Evolutionary conservation across 1,140 invertebrate genomes (phyloP).

Genomic region (Atta cephalotes): DNA sequence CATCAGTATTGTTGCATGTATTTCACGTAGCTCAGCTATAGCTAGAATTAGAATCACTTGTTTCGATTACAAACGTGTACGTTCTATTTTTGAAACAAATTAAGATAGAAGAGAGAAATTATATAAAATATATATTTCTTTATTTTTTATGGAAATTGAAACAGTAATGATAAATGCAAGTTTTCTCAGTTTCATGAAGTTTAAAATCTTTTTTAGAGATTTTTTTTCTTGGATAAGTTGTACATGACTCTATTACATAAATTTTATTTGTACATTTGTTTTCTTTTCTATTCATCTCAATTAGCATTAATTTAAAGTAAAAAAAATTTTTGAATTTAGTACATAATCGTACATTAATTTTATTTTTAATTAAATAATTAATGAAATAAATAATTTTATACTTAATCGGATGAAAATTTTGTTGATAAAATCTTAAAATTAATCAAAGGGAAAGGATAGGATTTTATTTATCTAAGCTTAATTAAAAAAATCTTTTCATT

Average conservation of each 20-base stretch:
- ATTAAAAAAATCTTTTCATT: conserved; percentile 2
- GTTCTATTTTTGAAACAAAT: neutral
- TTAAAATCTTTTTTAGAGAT: neutral
- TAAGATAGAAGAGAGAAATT: neutral
- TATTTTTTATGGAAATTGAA: neutral
- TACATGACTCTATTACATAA: neutral
- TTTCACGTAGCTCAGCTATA: neutral
- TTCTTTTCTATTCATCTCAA: neutral
- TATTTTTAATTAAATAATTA: neutral
- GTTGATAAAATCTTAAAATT: neutral
- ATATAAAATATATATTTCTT: neutral
- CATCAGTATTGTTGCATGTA: neutral
- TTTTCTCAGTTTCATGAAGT: neutral
- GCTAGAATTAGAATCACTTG: neutral
- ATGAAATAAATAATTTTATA: neutral
- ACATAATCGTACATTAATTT: neutral
- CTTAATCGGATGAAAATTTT: neutral
- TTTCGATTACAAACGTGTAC: neutral
- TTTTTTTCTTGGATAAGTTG: neutral
- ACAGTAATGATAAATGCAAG: neutral
- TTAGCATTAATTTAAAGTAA: neutral
- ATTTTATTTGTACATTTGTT: neutral
- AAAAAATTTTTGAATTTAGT: neutral
- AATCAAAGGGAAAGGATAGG: neutral
- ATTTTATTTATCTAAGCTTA: neutral